phyloP scores from a whole-genome alignment of 2,888 invertebrate species.

The Eubasilissa splendida region DNA sequence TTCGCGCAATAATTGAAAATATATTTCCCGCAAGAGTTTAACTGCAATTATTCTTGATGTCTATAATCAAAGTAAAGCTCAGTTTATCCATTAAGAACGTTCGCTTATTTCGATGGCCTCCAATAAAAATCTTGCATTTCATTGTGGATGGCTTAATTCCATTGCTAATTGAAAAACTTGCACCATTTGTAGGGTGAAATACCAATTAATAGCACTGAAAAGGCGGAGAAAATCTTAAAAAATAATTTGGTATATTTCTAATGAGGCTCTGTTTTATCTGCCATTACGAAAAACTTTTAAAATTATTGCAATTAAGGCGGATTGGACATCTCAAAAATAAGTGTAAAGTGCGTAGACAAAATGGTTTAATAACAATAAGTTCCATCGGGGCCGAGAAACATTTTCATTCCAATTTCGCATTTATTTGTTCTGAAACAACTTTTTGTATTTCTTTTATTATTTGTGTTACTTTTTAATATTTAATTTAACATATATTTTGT shows the following conservation, averaged over 20 bases:
- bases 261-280: constrained; percentile 21
- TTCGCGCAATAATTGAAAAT: background rate
- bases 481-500: too few relatives aligned
- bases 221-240: constrained; percentile 21
- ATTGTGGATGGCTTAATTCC: constrained; percentile 35
- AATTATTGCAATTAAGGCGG: constrained; percentile 19
- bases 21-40: background rate
- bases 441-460: too few relatives aligned
- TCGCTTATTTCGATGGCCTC: background rate
- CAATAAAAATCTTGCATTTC: constrained; percentile 36
- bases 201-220: constrained; percentile 27
- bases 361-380: too few relatives aligned
- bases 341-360: background rate
- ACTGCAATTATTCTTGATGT: background rate
- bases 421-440: too few relatives aligned
- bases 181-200: constrained; percentile 45
- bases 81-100: constrained; percentile 3
- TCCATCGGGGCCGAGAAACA: too few relatives aligned
- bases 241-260: constrained; percentile 19
- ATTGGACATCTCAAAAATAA: constrained; percentile 9
- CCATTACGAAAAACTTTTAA: constrained; percentile 3
- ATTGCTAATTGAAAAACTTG: constrained; percentile 54
- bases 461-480: too few relatives aligned
- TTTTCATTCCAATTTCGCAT: too few relatives aligned
- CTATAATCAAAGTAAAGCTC: constrained; percentile 11